Conservation (phyloP, 2,797 vertebrate species). For the Microctenopoma lineatum region DNA sequence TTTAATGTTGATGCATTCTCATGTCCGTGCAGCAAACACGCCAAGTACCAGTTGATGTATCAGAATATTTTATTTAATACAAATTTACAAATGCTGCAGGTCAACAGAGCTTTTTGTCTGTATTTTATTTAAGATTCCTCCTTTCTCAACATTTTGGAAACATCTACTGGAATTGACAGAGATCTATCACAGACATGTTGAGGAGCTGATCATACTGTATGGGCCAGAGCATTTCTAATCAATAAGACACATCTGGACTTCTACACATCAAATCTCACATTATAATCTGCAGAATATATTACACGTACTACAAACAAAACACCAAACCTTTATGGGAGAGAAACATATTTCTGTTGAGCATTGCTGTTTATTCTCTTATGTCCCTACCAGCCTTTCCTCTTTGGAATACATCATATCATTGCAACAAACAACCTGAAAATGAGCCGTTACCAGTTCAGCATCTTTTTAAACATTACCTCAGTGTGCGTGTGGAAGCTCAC, state of each 20-base stretch:
- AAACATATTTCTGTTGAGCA: too few species aligned
- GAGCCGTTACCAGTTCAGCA: conserved; percentile 27
- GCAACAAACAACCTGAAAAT: conserved; percentile 47
- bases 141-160: background rate
- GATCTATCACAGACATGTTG: background rate
- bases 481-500: conserved; percentile 19
- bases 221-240: too few species aligned
- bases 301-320: background rate
- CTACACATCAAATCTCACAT: background rate
- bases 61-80: background rate
- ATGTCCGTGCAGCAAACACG: conserved; percentile 2
- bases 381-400: conserved; percentile 9
- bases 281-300: background rate
- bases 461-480: conserved; percentile 42
- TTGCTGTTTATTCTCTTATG: background rate
- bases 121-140: background rate
- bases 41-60: too few species aligned
- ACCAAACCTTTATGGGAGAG: background rate
- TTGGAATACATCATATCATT: conserved; percentile 20
- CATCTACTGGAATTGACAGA: background rate
- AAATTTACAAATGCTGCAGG: background rate
- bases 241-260: too few species aligned
- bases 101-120: background rate
- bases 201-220: background rate
- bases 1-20: conserved; percentile 15